phyloP scores from a whole-genome alignment of 2,888 invertebrate species.

The Drosophila acutilabella region DNA sequence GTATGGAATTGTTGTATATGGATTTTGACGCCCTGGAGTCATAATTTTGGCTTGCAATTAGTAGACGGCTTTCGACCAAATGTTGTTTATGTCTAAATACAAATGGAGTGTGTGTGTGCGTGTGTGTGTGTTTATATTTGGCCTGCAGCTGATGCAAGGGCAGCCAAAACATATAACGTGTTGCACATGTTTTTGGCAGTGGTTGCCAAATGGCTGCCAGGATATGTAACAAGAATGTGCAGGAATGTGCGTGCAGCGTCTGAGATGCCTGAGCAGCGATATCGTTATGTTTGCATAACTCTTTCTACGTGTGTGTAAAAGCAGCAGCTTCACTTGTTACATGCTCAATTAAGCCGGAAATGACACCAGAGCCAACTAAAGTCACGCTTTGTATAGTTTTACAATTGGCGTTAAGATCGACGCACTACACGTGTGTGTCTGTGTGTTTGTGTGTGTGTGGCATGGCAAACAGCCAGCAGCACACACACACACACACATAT shows the following conservation, averaged over 20 bases:
- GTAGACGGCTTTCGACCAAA: constrained; percentile 48
- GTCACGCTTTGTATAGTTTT: constrained; percentile 73
- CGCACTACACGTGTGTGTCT: constrained; percentile 5
- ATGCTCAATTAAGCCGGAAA: constrained; percentile 79
- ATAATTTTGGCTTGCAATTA: constrained; percentile 48
- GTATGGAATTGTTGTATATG: not conserved
- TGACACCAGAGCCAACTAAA: constrained; percentile 76
- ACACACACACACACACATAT: not conserved
- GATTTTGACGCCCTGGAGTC: constrained; percentile 19
- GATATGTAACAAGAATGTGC: constrained; percentile 26
- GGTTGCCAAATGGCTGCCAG: constrained; percentile 47
- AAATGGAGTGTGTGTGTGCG: constrained; percentile 19
- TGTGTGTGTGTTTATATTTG: constrained; percentile 17
- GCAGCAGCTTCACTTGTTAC: constrained; percentile 73
- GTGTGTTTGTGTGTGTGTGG: constrained; percentile 9
- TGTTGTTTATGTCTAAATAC: constrained; percentile 48
- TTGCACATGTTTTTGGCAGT: constrained; percentile 56
- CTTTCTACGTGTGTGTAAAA: constrained; percentile 36
- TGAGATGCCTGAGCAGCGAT: constrained; percentile 21
- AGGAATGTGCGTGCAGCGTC: constrained; percentile 41
- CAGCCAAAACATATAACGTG: constrained; percentile 53
- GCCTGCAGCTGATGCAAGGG: constrained; percentile 52
- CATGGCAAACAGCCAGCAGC: constrained; percentile 49
- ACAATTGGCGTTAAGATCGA: constrained; percentile 42
- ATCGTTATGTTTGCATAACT: constrained; percentile 58